These are phyloP conservation scores for Agriopis leucophaearia DNA, from an alignment of 2,888 invertebrate species.

Conservation along the genomic window DNA sequence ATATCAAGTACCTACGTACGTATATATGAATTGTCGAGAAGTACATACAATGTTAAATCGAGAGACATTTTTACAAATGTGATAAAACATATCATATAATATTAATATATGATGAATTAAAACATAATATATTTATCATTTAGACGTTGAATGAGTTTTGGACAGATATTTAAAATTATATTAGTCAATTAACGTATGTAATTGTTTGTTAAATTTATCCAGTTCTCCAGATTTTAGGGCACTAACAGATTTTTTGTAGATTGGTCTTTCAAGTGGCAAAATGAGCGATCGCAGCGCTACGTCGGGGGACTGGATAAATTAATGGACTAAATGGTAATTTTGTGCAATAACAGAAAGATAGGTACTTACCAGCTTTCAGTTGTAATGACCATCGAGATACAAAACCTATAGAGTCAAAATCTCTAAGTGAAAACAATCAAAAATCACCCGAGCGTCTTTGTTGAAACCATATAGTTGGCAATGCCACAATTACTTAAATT, in stretches of 20 bases:
- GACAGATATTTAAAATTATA: constrained; percentile 32
- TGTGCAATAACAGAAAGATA: constrained; percentile 9
- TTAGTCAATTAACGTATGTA: constrained; percentile 53
- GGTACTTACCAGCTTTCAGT: not conserved
- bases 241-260: not conserved
- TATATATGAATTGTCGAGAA: not conserved
- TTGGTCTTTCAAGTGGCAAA: not conserved
- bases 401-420: too few species aligned
- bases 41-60: constrained; percentile 45
- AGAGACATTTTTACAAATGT: constrained; percentile 59
- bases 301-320: not conserved
- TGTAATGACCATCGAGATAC: not conserved
- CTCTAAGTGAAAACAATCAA: too few species aligned
- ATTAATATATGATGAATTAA: constrained; percentile 54
- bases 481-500: too few species aligned
- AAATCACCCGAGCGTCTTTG: too few species aligned
- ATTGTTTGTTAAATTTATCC: not conserved
- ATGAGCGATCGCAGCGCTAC: not conserved
- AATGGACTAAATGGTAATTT: constrained; percentile 1
- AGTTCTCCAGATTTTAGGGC: not conserved
- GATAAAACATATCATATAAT: constrained; percentile 73
- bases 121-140: constrained; percentile 44
- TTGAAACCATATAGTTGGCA: too few species aligned
- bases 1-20: not conserved
- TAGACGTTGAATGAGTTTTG: constrained; percentile 28